phyloP scores from a whole-genome alignment of 2,113 vertebrate species.

The Centrocercus urophasianus region DNA sequence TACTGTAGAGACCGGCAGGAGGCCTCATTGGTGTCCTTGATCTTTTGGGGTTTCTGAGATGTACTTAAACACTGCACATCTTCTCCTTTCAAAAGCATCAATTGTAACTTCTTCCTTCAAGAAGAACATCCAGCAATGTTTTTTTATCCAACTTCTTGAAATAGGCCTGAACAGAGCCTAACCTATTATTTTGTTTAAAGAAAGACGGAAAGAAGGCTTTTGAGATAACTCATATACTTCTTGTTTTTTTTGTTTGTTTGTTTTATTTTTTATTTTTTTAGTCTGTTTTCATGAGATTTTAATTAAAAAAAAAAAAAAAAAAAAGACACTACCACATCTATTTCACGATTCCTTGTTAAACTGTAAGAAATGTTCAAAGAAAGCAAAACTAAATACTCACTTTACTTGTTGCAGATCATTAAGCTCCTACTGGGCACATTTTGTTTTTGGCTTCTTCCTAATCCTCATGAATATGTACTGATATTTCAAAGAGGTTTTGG shows the following conservation, averaged over 20 bases:
- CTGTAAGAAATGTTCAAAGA: neutral
- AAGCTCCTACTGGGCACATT: neutral
- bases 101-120: neutral
- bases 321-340: neutral
- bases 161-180: accelerated
- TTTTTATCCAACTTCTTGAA: neutral
- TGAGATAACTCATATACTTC: neutral
- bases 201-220: neutral
- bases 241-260: neutral
- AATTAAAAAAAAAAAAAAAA: neutral
- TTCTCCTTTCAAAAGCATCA: neutral
- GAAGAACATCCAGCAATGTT: neutral
- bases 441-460: neutral
- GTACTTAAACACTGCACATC: neutral
- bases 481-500: neutral
- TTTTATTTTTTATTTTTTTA: neutral
- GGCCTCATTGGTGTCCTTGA: neutral
- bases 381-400: neutral
- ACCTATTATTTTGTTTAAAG: neutral
- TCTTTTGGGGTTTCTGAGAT: neutral
- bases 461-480: neutral
- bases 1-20: accelerated
- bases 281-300: neutral
- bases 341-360: neutral
- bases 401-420: neutral